Conservation (phyloP, 2,888 invertebrate genomes). For the Amaurobius ferox region DNA sequence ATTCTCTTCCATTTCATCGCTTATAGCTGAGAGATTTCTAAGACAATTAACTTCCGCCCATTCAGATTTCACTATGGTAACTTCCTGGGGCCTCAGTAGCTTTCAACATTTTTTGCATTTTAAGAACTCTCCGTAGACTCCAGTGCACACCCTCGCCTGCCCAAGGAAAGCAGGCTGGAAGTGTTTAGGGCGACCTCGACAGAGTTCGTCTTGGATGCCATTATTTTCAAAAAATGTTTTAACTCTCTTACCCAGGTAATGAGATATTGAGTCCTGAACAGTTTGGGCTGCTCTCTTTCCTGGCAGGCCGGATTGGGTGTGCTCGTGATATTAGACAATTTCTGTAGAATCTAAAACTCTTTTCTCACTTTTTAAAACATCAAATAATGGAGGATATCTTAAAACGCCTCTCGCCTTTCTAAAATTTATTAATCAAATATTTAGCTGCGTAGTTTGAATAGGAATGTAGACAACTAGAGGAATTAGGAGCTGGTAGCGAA, state of each 20-base stretch:
- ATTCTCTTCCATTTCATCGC: conserved; percentile 72
- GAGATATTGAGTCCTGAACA: too few species aligned
- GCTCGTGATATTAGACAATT: conserved; percentile 36
- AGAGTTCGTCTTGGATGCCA: too few species aligned
- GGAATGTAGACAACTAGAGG: conserved; percentile 35
- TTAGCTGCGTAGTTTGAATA: conserved; percentile 36
- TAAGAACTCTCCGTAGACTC: conserved; percentile 54
- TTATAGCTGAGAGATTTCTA: conserved; percentile 71
- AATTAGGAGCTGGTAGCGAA: conserved; percentile 42
- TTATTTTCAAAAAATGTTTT: too few species aligned
- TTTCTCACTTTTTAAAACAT: conserved; percentile 68
- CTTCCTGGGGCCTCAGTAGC: conserved; percentile 71
- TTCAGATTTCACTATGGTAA: conserved; percentile 67
- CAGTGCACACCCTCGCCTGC: conserved; percentile 13
- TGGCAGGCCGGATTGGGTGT: conserved; percentile 13
- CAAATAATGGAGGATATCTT: conserved; percentile 61
- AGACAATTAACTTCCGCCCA: conserved; percentile 68
- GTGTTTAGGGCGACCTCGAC: too few species aligned
- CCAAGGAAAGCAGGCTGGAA: not conserved
- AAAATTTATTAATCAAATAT: conserved; percentile 44
- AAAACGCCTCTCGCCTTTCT: conserved; percentile 67
- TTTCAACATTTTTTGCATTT: conserved; percentile 69
- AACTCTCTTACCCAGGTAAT: too few species aligned
- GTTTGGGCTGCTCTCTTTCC: not conserved
- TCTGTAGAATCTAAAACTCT: conserved; percentile 52